A percentile compares a stretch with the other conserved stretches of the same genome.
Conservation (phyloP, 1,140 invertebrate genomes). For the Heliconius hewitsoni region DNA sequence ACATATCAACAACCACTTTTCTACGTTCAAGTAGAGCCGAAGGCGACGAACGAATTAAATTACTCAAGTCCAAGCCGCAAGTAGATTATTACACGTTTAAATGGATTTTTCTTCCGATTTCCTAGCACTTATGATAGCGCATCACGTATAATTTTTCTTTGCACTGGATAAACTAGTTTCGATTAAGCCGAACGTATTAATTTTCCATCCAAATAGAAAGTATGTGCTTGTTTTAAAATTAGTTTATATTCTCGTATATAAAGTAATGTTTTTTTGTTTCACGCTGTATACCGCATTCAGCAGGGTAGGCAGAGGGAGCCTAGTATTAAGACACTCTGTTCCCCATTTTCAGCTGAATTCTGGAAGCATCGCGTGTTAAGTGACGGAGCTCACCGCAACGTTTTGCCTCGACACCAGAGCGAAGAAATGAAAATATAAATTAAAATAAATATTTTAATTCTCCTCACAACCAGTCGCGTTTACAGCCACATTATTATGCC, state of each 20-base stretch:
- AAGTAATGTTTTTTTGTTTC: background rate
- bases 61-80: background rate
- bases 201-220: slow-evolving; percentile 53
- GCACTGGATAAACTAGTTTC: slow-evolving; percentile 18
- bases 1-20: background rate
- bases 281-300: no score
- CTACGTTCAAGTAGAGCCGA: background rate
- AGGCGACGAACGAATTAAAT: slow-evolving; percentile 19
- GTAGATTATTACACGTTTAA: slow-evolving; percentile 14
- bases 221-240: background rate
- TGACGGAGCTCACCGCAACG: no score
- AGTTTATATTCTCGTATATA: background rate
- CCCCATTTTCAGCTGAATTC: no score
- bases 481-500: no score
- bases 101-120: slow-evolving; percentile 39
- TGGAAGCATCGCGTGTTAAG: no score
- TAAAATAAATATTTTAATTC: no score
- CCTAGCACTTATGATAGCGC: slow-evolving; percentile 42
- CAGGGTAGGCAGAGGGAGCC: no score
- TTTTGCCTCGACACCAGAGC: no score
- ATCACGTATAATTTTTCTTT: slow-evolving; percentile 41
- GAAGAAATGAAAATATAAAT: no score
- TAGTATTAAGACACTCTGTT: no score
- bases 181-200: slow-evolving; percentile 47
- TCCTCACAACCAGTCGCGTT: no score